Evolutionary conservation across 2,113 vertebrate genomes (phyloP).

Genomic region (Panurus biarmicus): DNA sequence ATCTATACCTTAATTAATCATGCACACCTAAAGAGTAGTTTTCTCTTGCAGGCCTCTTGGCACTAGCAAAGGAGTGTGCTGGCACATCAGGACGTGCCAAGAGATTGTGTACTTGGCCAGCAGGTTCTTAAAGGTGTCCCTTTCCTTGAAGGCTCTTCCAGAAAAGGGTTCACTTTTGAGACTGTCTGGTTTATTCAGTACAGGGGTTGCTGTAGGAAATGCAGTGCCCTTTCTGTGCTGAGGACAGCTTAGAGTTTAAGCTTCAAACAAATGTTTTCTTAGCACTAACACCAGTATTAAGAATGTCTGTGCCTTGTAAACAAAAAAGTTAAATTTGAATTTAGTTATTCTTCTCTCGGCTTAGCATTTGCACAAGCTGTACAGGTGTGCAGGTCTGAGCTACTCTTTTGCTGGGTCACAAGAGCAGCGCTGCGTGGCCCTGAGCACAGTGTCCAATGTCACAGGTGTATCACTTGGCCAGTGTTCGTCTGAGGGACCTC

Average conservation of each 20-base stretch:
- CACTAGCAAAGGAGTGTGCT: neutral
- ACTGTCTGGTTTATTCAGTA: neutral
- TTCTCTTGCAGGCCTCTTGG: neutral
- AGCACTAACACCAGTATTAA: neutral
- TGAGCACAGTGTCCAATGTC: neutral
- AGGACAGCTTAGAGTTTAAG: neutral
- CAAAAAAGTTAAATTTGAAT: neutral
- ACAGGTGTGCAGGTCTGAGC: neutral
- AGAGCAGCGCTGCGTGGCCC: neutral
- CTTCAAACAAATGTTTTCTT: neutral
- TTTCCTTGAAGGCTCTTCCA: neutral
- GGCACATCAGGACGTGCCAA: accelerated
- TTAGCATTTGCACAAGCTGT: neutral
- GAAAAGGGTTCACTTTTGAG: neutral
- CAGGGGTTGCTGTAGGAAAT: neutral
- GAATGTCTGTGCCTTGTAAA: neutral
- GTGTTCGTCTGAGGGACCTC: slow-evolving; percentile 76
- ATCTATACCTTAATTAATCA: neutral
- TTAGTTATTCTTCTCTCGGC: neutral
- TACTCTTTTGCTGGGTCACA: neutral
- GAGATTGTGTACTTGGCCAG: neutral
- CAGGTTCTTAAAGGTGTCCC: neutral
- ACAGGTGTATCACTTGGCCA: slow-evolving; percentile 79
- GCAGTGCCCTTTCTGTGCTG: neutral
- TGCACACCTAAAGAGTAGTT: neutral